Evolutionary conservation across 2,888 invertebrate species (phyloP).

Genomic region (Drosophila birchii): DNA sequence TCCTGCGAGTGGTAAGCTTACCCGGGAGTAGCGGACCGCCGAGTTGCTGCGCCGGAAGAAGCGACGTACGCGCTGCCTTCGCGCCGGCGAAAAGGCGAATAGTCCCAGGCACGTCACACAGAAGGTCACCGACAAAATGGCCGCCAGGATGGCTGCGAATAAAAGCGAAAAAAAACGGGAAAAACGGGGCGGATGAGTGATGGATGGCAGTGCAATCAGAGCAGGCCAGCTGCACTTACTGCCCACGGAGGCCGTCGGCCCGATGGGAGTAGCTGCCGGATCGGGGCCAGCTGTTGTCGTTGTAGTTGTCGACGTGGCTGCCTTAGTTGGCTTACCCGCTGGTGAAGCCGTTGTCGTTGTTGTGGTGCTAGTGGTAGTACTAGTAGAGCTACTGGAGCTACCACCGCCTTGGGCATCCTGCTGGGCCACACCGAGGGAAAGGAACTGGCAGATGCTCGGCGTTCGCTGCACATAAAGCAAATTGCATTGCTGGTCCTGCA

Average conservation of each 20-base stretch:
- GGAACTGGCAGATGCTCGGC: constrained; percentile 82
- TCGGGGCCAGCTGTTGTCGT: constrained; percentile 45
- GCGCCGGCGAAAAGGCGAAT: constrained; percentile 80
- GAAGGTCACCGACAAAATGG: constrained; percentile 76
- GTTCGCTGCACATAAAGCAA: constrained; percentile 82
- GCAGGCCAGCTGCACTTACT: constrained; percentile 69
- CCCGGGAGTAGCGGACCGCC: constrained; percentile 82
- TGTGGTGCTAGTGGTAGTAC: constrained; percentile 23
- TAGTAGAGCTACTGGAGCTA: constrained; percentile 21
- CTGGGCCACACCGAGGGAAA: constrained; percentile 68
- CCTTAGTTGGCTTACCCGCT: constrained; percentile 63
- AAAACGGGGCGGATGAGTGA: constrained; percentile 13
- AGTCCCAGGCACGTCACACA: constrained; percentile 77
- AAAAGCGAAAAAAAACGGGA: not conserved
- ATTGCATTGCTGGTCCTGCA: constrained; percentile 79
- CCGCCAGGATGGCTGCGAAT: constrained; percentile 74
- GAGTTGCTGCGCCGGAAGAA: constrained; percentile 77
- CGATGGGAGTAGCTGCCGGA: constrained; percentile 61
- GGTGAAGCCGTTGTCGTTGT: constrained; percentile 48
- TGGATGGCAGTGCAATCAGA: constrained; percentile 7
- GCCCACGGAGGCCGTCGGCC: constrained; percentile 75
- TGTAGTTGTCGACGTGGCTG: constrained; percentile 45
- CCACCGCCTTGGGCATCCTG: constrained; percentile 20
- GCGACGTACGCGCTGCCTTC: constrained; percentile 75
- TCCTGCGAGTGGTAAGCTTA: constrained; percentile 44